phyloP scores from a whole-genome alignment of 2,113 vertebrate genomes.

The Oryzias celebensis region DNA sequence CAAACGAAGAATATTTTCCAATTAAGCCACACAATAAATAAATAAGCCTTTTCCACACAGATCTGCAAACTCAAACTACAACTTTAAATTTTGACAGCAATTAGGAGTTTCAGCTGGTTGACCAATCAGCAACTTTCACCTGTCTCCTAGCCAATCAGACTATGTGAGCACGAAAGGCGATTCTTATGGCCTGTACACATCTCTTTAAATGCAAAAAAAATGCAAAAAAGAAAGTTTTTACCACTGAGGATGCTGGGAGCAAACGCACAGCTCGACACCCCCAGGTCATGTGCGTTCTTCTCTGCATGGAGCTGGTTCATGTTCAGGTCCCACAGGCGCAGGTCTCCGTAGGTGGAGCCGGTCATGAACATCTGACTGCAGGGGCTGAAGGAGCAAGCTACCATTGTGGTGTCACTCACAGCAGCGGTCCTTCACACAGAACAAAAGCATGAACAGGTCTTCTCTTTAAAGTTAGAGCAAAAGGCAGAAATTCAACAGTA shows the following conservation, averaged over 20 bases:
- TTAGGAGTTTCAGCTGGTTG: too few species aligned
- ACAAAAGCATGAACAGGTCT: conserved; percentile 16
- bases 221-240: conserved; percentile 28
- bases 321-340: conserved; percentile 88
- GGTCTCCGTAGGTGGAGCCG: conserved; percentile 91
- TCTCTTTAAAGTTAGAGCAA: too few species aligned
- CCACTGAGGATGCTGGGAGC: conserved; percentile 75
- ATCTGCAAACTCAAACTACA: too few species aligned
- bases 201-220: neutral
- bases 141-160: too few species aligned
- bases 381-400: conserved; percentile 93
- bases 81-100: too few species aligned
- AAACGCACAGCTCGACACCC: conserved; percentile 90
- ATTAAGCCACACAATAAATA: too few species aligned
- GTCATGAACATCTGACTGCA: conserved; percentile 85
- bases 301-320: conserved; percentile 86
- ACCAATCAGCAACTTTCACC: too few species aligned
- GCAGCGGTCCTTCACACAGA: conserved; percentile 79
- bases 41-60: too few species aligned
- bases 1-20: neutral
- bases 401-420: conserved; percentile 86
- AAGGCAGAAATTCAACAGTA: too few species aligned
- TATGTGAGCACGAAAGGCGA: too few species aligned
- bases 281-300: conserved; percentile 92
- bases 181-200: neutral